phyloP scores from a whole-genome alignment of 2,797 vertebrate species.

The Sebastes trivittatus region DNA sequence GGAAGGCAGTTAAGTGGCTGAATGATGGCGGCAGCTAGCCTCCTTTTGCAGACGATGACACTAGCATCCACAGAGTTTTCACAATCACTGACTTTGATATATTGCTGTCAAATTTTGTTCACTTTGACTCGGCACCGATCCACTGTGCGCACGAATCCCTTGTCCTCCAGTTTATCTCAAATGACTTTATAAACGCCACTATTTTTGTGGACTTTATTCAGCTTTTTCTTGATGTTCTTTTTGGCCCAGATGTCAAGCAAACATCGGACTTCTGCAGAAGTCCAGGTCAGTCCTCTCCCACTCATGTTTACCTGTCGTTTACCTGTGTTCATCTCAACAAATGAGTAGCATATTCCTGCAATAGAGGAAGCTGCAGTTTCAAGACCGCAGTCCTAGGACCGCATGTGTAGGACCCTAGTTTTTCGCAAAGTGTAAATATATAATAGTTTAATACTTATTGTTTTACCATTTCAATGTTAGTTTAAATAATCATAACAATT shows the following conservation, averaged over 20 bases:
- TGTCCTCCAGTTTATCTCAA: background rate
- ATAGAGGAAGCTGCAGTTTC: too few relatives aligned
- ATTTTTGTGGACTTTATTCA: too few relatives aligned
- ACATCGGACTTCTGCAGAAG: background rate
- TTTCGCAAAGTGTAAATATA: too few relatives aligned
- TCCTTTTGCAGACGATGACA: background rate
- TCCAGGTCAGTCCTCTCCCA: background rate
- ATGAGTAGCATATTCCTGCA: too few relatives aligned
- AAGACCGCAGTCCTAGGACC: too few relatives aligned
- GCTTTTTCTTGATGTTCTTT: too few relatives aligned
- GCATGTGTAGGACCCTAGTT: too few relatives aligned
- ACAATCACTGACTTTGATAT: background rate
- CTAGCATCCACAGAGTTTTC: background rate
- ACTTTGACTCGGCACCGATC: background rate
- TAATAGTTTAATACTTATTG: too few relatives aligned
- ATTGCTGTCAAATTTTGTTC: background rate
- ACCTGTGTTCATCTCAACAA: too few relatives aligned
- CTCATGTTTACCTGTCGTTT: background rate
- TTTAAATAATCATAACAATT: too few relatives aligned
- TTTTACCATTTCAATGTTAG: too few relatives aligned
- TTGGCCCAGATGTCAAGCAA: too few relatives aligned
- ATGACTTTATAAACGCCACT: background rate
- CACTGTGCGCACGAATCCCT: background rate
- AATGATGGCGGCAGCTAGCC: background rate
- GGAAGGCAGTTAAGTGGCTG: background rate